Evolutionary conservation across 2,113 vertebrate genomes (phyloP), one percentile per base, ranked within the genome.

Genomic region (Sapajus apella): DNA sequence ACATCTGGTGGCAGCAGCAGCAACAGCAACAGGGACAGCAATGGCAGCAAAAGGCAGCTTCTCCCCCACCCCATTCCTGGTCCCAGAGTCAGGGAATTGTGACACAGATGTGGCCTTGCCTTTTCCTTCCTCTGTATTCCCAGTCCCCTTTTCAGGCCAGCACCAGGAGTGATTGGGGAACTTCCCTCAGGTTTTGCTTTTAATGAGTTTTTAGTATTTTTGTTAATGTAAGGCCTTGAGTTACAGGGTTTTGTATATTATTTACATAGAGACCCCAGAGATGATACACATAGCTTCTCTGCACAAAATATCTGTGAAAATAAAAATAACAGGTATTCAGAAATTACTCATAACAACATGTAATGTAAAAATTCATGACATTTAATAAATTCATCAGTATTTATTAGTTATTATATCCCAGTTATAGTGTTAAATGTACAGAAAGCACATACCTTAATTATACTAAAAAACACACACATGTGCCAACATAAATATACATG

Each of bases 31-130:
- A 87, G 14, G 93, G 96, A 73, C 97, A 58, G 8, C 97, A 98
- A 0, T 98, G 98, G 0, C 97, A 98, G 0, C 96, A 97, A 0
- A 97, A 97, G 0, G 94, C 86, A 11, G 50, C 68, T 18, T 76
- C 77, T 5, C 83, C 55, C 10, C 92, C 89, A 37, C 82, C 94
- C 37, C 90, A 98, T 98, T 98, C 98, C 0, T 97, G 98, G 6
- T 97, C 98, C 97, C 99, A 99, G 93, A 98, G 99, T 58, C 99
- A 99, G 95, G 99, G 99, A 56, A 99, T 32, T 64, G 56, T 58
- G 61, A 13, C 61, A 27, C 6, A 6, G 27, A 14, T 64, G 61
- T 64, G 27, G 61, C 61, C 61, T 13, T 25, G 75, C 32, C 32
- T 30, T 70, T 79, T 93, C 75, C 79, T 64, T 64, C 27, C 61